phyloP scores from a whole-genome alignment of 1,140 invertebrate genomes.

The Amyelois transitella region DNA sequence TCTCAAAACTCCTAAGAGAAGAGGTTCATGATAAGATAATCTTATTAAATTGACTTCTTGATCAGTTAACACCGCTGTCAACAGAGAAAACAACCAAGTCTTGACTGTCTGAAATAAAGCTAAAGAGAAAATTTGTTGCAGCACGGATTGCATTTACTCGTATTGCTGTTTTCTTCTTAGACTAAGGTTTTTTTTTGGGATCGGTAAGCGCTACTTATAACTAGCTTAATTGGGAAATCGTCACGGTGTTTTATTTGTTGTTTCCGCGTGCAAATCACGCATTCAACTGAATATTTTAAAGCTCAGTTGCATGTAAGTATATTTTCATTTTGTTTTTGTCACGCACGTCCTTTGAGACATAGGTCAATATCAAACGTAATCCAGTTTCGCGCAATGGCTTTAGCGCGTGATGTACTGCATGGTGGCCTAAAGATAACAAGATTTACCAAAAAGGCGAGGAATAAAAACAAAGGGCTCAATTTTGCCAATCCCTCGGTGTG shows the following conservation, averaged over 20 bases:
- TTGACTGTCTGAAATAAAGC: no score
- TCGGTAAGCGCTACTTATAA: no score
- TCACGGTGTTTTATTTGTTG: no score
- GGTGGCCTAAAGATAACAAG: slow-evolving; percentile 25
- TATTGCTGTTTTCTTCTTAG: no score
- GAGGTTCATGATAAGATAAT: not conserved
- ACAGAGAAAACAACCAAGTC: no score
- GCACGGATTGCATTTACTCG: no score
- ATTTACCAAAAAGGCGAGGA: slow-evolving; percentile 29
- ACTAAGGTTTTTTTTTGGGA: no score
- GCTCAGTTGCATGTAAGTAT: not conserved
- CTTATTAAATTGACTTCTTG: not conserved
- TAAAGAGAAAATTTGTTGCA: no score
- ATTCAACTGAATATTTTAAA: no score
- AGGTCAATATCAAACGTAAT: not conserved
- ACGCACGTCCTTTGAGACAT: not conserved
- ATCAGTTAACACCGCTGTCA: no score
- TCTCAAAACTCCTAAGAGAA: not conserved
- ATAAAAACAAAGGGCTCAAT: slow-evolving; percentile 46
- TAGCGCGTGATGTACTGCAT: not conserved
- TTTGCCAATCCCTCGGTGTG: slow-evolving; percentile 34
- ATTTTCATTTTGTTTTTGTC: not conserved
- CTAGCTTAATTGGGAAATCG: no score
- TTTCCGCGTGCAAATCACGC: no score
- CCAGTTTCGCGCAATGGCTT: not conserved